Conservation (phyloP, 2,888 invertebrate genomes). For the Pheosia tremula region DNA sequence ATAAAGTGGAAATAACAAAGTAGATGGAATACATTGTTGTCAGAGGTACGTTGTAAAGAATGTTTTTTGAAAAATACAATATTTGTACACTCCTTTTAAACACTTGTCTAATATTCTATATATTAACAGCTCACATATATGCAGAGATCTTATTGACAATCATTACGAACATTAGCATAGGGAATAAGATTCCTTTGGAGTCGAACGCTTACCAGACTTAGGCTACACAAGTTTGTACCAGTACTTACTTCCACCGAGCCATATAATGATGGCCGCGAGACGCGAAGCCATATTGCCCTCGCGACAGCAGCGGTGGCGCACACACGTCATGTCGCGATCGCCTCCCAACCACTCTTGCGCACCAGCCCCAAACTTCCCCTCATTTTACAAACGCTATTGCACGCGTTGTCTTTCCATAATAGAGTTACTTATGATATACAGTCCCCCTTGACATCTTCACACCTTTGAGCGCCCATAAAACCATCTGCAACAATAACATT, state of each 20-base stretch:
- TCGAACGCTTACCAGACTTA: no score
- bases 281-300: conserved; percentile 68
- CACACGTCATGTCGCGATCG: conserved; percentile 69
- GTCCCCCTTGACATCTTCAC: conserved; percentile 39
- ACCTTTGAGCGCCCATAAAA: conserved; percentile 49
- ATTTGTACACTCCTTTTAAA: no score
- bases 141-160: no score
- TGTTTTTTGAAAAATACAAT: no score
- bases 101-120: no score
- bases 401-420: conserved; percentile 52
- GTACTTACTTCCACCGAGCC: conserved; percentile 78
- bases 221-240: neutral
- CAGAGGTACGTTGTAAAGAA: no score
- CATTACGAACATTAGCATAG: no score
- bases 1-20: no score
- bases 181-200: no score
- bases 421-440: conserved; percentile 43
- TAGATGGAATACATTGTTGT: no score
- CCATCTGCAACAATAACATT: conserved; percentile 62
- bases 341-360: conserved; percentile 54
- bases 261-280: conserved; percentile 70
- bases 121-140: no score
- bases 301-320: conserved; percentile 38
- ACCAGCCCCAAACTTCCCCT: conserved; percentile 53
- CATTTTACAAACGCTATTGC: conserved; percentile 63